Evolutionary conservation across 2,888 invertebrate genomes (phyloP).

Genomic region (Zele albiditarsus): DNA sequence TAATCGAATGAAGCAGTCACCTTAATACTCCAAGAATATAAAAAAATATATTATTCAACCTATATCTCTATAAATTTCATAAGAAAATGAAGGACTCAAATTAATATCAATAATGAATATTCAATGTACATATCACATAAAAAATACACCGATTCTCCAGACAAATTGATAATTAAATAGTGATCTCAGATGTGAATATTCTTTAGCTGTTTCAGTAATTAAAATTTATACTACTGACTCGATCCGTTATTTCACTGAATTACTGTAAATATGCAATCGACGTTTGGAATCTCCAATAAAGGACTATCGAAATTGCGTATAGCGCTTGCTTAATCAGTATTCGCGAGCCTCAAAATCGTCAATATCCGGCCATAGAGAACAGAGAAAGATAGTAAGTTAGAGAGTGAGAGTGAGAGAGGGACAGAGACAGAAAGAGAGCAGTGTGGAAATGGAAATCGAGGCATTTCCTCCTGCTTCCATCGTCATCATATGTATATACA

Average conservation of each 20-base stretch:
- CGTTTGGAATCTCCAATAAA: constrained; percentile 37
- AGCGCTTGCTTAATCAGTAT: constrained; percentile 44
- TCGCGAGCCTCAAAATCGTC: constrained; percentile 48
- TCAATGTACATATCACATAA: too few species aligned
- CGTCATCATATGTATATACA: background rate
- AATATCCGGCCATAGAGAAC: constrained; percentile 48
- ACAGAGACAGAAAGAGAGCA: constrained; percentile 34
- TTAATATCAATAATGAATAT: too few species aligned
- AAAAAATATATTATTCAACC: too few species aligned
- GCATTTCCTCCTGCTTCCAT: constrained; percentile 43
- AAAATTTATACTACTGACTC: background rate
- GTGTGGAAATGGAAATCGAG: constrained; percentile 46
- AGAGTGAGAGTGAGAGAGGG: background rate
- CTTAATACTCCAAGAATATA: too few species aligned
- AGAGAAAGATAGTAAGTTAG: constrained; percentile 1
- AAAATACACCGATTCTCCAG: too few species aligned
- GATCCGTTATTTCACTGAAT: constrained; percentile 26
- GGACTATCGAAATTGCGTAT: constrained; percentile 44
- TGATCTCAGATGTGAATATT: background rate
- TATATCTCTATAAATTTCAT: too few species aligned
- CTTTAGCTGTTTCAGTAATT: background rate
- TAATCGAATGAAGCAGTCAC: too few species aligned
- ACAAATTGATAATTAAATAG: background rate
- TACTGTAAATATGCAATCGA: constrained; percentile 30
- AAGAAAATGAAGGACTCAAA: too few species aligned